A percentile compares a stretch with the other conserved stretches of the same genome.
Evolutionary conservation across 1,140 invertebrate species (phyloP).

Genomic region (Magallana gigas): DNA sequence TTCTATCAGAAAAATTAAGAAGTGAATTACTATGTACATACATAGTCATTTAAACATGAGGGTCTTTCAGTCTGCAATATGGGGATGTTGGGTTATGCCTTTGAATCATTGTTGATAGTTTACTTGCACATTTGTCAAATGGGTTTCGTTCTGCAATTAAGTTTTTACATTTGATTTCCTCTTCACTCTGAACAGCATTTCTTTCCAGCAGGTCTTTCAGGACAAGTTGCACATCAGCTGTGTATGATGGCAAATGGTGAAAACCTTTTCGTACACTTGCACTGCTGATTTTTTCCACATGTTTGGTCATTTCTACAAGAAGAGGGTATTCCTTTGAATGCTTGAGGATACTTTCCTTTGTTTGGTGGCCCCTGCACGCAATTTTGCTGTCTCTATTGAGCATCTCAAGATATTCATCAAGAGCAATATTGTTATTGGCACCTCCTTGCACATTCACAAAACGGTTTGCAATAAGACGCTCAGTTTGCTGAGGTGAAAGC

Average conservation of each 20-base stretch:
- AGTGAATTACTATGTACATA: neutral
- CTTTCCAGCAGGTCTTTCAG: slow-evolving; percentile 4
- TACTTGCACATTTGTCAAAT: neutral
- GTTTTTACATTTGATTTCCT: slow-evolving; percentile 11
- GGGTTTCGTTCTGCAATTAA: neutral
- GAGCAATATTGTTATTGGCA: slow-evolving; percentile 54
- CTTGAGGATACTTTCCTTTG: slow-evolving; percentile 49
- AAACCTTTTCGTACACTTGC: slow-evolving; percentile 49
- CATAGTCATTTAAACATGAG: slow-evolving; percentile 19
- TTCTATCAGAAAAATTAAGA: neutral
- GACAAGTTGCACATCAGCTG: slow-evolving; percentile 47
- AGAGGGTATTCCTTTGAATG: slow-evolving; percentile 57
- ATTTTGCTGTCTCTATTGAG: slow-evolving; percentile 56
- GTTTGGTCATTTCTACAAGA: slow-evolving; percentile 43
- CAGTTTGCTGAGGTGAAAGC: slow-evolving; percentile 35
- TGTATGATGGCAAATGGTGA: slow-evolving; percentile 54
- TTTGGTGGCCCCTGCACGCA: slow-evolving; percentile 49
- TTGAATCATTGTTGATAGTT: too few relatives aligned
- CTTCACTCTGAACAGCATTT: neutral
- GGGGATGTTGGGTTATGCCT: slow-evolving; percentile 31
- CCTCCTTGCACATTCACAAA: slow-evolving; percentile 56
- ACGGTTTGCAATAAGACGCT: slow-evolving; percentile 54
- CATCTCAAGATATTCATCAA: slow-evolving; percentile 58
- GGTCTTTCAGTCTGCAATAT: slow-evolving; percentile 26
- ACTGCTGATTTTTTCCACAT: slow-evolving; percentile 42